phyloP scores from a whole-genome alignment of 2,113 vertebrate species.

The Eretmochelys imbricata region DNA sequence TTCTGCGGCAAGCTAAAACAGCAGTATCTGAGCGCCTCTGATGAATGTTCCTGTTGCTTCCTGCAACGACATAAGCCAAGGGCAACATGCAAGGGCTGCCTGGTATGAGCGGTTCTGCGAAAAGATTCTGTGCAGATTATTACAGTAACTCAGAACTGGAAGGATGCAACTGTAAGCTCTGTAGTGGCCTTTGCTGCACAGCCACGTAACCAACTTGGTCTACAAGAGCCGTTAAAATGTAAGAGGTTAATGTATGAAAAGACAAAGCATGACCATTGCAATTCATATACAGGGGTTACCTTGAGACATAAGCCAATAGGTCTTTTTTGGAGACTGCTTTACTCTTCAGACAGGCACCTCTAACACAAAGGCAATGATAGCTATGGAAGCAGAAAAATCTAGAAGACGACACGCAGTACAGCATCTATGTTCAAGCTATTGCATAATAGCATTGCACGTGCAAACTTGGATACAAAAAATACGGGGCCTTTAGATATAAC shows the following conservation, averaged over 20 bases:
- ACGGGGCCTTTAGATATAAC: neutral
- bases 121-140: neutral
- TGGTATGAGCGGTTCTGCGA: neutral
- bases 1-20: neutral
- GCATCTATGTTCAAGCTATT: neutral
- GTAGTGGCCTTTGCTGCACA: neutral
- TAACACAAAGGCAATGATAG: neutral
- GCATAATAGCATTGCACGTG: no score
- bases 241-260: neutral
- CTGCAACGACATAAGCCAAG: neutral
- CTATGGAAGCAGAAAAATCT: neutral
- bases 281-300: neutral
- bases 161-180: neutral
- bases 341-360: neutral
- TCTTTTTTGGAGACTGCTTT: neutral
- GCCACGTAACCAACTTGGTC: neutral
- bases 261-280: neutral
- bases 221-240: neutral
- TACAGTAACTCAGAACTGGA: neutral
- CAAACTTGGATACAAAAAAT: neutral
- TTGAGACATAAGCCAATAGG: neutral
- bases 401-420: neutral
- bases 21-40: neutral
- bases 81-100: neutral
- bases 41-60: neutral